phyloP scores from a whole-genome alignment of 2,113 vertebrate genomes.

The Oreochromis spilurus region DNA sequence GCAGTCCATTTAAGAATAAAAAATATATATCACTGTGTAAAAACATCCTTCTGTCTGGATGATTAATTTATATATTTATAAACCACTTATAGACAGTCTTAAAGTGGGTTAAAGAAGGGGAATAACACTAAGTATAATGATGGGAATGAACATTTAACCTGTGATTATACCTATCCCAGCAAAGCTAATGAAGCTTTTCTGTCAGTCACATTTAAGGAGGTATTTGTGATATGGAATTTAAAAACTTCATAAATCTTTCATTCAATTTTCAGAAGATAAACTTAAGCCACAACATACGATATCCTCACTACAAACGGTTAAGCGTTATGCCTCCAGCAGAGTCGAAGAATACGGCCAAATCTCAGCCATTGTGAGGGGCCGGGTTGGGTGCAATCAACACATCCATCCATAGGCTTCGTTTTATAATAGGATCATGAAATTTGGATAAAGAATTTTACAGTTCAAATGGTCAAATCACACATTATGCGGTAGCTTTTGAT shows the following conservation, averaged over 20 bases:
- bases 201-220: background rate
- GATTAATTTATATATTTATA: background rate
- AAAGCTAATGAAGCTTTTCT: background rate
- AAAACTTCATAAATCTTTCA: conserved; percentile 1
- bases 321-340: conserved; percentile 10
- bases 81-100: background rate
- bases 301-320: conserved; percentile 3
- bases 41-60: background rate
- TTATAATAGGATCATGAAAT: conserved; percentile 59
- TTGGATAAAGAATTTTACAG: conserved; percentile 36
- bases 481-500: background rate
- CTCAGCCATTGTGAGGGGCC: conserved; percentile 22
- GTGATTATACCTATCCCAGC: background rate
- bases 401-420: conserved; percentile 10
- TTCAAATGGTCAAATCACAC: conserved; percentile 43
- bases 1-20: background rate
- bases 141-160: background rate
- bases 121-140: background rate
- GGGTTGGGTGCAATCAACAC: conserved; percentile 1
- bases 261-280: background rate
- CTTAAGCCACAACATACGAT: background rate
- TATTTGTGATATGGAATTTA: background rate
- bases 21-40: background rate
- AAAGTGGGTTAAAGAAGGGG: background rate
- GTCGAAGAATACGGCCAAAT: conserved; percentile 29